Evolutionary conservation across 2,888 invertebrate species (phyloP).

Genomic region (Anorthoa munda): DNA sequence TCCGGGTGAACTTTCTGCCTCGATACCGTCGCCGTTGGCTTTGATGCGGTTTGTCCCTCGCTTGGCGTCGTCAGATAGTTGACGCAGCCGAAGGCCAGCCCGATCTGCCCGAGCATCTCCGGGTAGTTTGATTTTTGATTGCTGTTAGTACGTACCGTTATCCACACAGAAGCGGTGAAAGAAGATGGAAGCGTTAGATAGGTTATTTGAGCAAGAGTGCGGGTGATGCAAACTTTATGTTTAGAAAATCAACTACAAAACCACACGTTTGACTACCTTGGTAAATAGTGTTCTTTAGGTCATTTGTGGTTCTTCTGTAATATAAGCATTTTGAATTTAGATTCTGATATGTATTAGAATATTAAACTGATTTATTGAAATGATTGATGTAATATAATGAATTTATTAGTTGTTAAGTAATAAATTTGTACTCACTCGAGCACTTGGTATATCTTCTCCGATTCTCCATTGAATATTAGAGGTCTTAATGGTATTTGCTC

Average conservation of each 20-base stretch:
- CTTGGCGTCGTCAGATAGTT: conserved; percentile 86
- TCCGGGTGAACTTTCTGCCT: conserved; percentile 87
- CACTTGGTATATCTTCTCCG: conserved; percentile 93
- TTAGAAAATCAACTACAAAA: conserved; percentile 72
- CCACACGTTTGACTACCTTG: conserved; percentile 88
- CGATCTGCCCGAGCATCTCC: conserved; percentile 90
- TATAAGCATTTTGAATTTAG: conserved; percentile 76
- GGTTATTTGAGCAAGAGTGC: conserved; percentile 60
- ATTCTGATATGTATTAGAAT: conserved; percentile 61
- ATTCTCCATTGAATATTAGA: conserved; percentile 93
- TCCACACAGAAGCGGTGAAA: conserved; percentile 81
- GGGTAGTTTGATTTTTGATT: conserved; percentile 90
- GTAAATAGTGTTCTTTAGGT: conserved; percentile 89
- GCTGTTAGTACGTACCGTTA: conserved; percentile 81
- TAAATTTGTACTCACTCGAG: conserved; percentile 92
- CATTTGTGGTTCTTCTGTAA: conserved; percentile 90
- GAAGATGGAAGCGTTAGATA: conserved; percentile 66
- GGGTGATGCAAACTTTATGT: conserved; percentile 62
- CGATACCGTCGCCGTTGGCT: conserved; percentile 75
- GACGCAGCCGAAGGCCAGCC: conserved; percentile 89
- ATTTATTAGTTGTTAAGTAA: conserved; percentile 19
- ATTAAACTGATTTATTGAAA: conserved; percentile 58
- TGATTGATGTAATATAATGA: conserved; percentile 59
- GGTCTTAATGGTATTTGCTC: conserved; percentile 96
- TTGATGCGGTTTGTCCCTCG: conserved; percentile 69